Conservation (phyloP, 2,888 invertebrate species). For the Hypolimnas misippus region DNA sequence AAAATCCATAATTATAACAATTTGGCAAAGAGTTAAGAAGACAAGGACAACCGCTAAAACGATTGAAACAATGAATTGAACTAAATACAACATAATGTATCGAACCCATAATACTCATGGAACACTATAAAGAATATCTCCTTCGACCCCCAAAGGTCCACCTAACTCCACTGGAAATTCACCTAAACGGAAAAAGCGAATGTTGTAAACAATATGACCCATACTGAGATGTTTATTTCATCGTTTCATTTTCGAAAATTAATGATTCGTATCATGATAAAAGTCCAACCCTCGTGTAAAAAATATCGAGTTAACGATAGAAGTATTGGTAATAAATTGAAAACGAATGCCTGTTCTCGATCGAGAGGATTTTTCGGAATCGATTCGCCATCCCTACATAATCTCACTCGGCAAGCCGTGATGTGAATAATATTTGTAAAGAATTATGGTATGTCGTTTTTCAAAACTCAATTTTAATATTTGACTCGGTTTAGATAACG, state of each 20-base stretch:
- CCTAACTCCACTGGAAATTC: not conserved
- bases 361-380: slow-evolving; percentile 29
- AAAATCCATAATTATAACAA: no score
- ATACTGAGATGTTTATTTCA: not conserved
- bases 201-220: not conserved
- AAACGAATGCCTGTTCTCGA: slow-evolving; percentile 27
- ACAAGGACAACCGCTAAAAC: no score
- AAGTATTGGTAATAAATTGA: slow-evolving; percentile 37
- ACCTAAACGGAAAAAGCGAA: not conserved
- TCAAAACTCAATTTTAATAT: slow-evolving; percentile 41
- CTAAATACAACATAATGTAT: no score
- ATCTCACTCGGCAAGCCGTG: slow-evolving; percentile 39
- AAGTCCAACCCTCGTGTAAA: slow-evolving; percentile 17
- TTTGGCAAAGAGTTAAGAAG: no score
- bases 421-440: slow-evolving; percentile 37
- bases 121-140: not conserved
- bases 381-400: slow-evolving; percentile 40
- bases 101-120: no score
- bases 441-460: slow-evolving; percentile 36
- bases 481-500: slow-evolving; percentile 29
- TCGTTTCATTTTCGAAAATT: slow-evolving; percentile 5
- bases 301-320: slow-evolving; percentile 24
- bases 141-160: not conserved
- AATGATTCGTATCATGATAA: slow-evolving; percentile 13
- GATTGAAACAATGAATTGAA: no score